phyloP scores from a whole-genome alignment of 2,797 vertebrate species.

The Rhinella marina region DNA sequence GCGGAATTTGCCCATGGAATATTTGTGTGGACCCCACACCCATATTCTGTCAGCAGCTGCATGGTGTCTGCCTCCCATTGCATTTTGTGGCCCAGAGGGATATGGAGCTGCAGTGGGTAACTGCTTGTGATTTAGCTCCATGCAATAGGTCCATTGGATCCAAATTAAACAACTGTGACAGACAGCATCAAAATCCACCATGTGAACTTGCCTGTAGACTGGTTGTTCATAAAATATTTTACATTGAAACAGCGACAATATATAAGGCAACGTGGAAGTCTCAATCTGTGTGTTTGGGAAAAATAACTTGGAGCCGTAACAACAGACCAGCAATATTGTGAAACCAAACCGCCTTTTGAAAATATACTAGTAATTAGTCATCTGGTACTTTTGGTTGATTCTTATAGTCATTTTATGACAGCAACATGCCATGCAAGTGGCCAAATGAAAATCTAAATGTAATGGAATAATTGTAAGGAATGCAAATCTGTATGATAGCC shows the following conservation, averaged over 20 bases:
- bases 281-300: neutral
- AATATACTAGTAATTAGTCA: neutral
- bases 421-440: neutral
- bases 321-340: neutral
- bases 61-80: too few species aligned
- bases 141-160: too few species aligned
- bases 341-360: neutral
- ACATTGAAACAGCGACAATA: neutral
- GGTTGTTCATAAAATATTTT: neutral
- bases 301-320: neutral
- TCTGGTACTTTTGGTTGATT: neutral
- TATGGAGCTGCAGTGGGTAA: too few species aligned
- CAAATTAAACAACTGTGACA: too few species aligned
- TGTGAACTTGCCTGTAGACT: too few species aligned
- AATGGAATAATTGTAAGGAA: neutral
- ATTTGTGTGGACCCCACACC: too few species aligned
- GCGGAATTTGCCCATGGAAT: too few species aligned
- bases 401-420: neutral
- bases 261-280: neutral
- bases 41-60: too few species aligned
- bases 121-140: too few species aligned
- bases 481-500: neutral
- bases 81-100: too few species aligned
- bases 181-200: too few species aligned
- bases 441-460: neutral